Evolutionary conservation across 2,888 invertebrate genomes (phyloP), one percentile per base, ranked within the genome.

Genomic region (Osmoderma eremita): DNA sequence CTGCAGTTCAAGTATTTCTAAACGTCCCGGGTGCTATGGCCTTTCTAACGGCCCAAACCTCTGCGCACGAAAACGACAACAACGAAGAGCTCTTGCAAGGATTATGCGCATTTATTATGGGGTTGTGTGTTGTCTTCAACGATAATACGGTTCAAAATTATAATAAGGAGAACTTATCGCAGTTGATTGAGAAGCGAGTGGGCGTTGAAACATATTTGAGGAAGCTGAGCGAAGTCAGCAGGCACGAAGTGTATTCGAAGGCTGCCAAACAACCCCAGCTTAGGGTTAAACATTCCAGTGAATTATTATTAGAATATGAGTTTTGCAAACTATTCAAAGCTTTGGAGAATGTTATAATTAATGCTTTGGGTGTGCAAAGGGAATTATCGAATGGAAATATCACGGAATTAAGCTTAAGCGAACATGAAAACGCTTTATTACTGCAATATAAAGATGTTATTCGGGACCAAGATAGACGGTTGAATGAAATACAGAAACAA

Each of bases 191-290:
- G 68, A 93, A 94, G 78, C 87, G 98, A 70, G 93, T 99, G 67
- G 97, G 96, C 4, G 84, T 93, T 73, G 98, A 99, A 79, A 89
- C 89, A 56, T 94, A 95, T 79, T 87, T 91, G 67, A 91, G 94
- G 70, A 94, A 94, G 77, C 84, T 99, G 67, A 88, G 90, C 61
- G 93, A 94, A 73, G 91, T 98, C 64, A 88, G 93, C 0, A 89
- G 92, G 61, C 94, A 95, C 78, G 98, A 98, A 83, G 87, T 91
- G 45, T 99, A 98, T 83, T 93, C 92, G 65, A 89, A 90, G 77
- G 95, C 98, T 13, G 90, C 95, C 17, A 98, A 98, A 80, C 94
- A 94, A 76, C 97, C 98, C 0, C 97, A 98, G 82, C 88, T 94
- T 30, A 86, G 90, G 49, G 92, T 91, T 10, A 90, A 90, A 79